Evolutionary conservation across 2,113 vertebrate species (phyloP).

Genomic region (Colaptes auratus): DNA sequence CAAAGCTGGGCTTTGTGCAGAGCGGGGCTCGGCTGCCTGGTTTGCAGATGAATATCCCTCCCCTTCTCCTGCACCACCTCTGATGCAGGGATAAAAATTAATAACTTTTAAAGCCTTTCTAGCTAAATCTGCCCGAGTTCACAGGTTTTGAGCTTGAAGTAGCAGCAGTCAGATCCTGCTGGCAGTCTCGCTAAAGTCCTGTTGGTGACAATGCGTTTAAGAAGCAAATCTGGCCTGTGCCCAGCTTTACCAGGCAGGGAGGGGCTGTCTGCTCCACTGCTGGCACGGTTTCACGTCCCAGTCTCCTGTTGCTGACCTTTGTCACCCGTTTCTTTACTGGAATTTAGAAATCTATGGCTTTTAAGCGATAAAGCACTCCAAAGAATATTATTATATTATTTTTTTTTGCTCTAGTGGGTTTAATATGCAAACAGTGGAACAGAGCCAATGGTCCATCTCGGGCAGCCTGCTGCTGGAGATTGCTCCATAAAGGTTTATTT

Average conservation of each 20-base stretch:
- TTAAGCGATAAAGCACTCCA: not conserved
- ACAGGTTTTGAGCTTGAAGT: not conserved
- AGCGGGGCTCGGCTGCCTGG: accelerated
- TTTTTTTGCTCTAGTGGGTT: conserved; percentile 23
- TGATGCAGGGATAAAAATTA: not conserved
- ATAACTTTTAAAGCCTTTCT: not conserved
- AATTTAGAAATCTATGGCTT: conserved; percentile 30
- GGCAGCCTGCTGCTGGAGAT: not conserved
- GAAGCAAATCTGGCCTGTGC: not conserved
- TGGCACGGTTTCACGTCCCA: not conserved
- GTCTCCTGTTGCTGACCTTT: not conserved
- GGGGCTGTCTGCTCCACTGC: not conserved
- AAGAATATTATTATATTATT: no score
- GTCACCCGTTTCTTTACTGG: conserved; percentile 27
- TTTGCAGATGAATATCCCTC: not conserved
- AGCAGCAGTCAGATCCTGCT: not conserved
- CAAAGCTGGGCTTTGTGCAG: not conserved
- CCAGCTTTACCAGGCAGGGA: not conserved
- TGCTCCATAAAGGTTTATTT: conserved; percentile 39
- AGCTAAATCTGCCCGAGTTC: not conserved
- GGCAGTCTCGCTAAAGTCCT: not conserved
- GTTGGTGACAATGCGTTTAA: not conserved
- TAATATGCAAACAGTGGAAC: not conserved
- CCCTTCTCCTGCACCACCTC: not conserved
- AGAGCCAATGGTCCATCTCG: not conserved